Conservation (phyloP, 2,888 invertebrate genomes). For the Invenusta paracnida region DNA sequence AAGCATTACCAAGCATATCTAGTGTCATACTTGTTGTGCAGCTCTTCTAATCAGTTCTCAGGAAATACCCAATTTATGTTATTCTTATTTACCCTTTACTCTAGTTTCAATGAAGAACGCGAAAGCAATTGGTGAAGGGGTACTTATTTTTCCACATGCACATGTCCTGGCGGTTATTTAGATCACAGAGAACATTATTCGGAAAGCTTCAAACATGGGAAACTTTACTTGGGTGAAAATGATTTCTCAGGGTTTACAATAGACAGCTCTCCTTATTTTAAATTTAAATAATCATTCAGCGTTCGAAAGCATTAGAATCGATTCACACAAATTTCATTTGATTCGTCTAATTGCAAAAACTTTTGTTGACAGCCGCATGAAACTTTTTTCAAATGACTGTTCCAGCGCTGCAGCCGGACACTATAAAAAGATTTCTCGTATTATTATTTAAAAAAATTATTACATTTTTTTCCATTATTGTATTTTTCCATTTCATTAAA, state of each 20-base stretch:
- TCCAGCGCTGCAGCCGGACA: neutral
- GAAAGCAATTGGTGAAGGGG: slow-evolving; percentile 12
- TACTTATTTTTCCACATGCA: neutral
- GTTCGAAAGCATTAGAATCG: slow-evolving; percentile 4
- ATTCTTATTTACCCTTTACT: neutral
- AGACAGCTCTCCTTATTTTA: neutral
- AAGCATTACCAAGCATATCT: slow-evolving; percentile 6
- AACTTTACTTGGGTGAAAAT: too few species aligned
- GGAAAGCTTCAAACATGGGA: neutral
- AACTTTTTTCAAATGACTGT: neutral
- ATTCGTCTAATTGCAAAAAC: neutral
- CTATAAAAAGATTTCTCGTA: neutral
- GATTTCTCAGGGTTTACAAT: too few species aligned
- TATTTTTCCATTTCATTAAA: too few species aligned
- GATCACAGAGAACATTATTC: neutral
- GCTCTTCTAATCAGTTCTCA: neutral
- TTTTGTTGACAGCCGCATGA: neutral
- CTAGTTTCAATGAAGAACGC: neutral
- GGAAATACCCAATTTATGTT: neutral
- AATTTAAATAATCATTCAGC: neutral
- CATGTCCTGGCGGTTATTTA: neutral
- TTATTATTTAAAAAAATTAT: neutral
- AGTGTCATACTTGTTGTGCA: neutral
- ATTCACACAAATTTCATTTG: slow-evolving; percentile 1
- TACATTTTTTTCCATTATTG: neutral